Conservation (phyloP, 2,797 vertebrate species). For the Alauda arvensis region DNA sequence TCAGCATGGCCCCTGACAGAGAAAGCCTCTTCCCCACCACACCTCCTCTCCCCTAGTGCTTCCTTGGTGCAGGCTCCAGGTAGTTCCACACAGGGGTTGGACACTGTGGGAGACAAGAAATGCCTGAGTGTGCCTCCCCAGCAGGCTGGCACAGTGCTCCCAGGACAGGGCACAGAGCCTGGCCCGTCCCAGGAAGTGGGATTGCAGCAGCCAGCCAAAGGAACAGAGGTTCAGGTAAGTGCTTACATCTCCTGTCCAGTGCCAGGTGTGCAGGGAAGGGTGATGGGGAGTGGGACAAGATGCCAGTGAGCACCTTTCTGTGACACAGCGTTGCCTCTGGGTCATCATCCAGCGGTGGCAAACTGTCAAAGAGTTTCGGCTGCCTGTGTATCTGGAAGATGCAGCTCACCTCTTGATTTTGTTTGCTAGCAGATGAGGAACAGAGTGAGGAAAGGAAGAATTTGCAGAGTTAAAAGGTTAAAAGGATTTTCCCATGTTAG, state of each 20-base stretch:
- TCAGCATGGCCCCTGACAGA: background rate
- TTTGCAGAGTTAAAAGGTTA: background rate
- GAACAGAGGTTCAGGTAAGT: background rate
- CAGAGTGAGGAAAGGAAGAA: background rate
- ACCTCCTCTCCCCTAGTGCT: constrained; percentile 59
- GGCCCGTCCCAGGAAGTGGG: background rate
- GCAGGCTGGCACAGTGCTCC: background rate
- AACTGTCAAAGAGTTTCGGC: background rate
- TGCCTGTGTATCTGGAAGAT: background rate
- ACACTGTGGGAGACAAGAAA: constrained; percentile 61
- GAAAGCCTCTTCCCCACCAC: background rate
- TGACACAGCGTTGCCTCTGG: background rate
- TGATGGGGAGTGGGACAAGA: background rate
- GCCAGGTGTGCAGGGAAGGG: background rate
- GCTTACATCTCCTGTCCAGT: background rate
- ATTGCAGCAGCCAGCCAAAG: background rate
- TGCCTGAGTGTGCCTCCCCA: background rate
- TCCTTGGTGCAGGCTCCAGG: constrained; percentile 30
- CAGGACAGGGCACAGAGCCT: rapidly evolving
- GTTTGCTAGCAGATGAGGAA: background rate
- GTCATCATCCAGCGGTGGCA: background rate
- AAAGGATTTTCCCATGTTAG: background rate
- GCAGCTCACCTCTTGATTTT: background rate
- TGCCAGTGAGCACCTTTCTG: background rate
- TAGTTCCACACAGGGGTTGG: background rate